Evolutionary conservation across 2,113 vertebrate genomes (phyloP), one percentile per base, ranked within the genome.

Genomic region (Salvelinus sp.): DNA sequence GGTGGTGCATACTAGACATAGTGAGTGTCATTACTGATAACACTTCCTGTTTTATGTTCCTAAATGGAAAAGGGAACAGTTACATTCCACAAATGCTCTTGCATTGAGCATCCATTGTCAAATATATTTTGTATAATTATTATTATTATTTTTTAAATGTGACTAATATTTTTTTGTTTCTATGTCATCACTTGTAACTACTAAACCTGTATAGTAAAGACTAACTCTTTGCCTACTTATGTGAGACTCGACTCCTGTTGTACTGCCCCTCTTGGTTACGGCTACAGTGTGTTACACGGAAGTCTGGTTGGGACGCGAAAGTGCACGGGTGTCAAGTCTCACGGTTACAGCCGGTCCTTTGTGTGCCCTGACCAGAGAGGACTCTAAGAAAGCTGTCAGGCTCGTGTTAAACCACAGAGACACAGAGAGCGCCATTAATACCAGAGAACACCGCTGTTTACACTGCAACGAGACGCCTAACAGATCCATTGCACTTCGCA

Each of bases 351-450:
- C 54, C 9, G 80, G 69, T 4, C 83, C 44, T 83, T 79, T 88
- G 83, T 86, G 60, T 54, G 2, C 4, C 28, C 63, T 44, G 78
- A 81, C 78, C 82, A 83, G 74, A 83, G 66, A 33, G 2, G 67
- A 58, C 18, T 18, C 22, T 66, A 74, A 71, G 62, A 83, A 68
- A 86, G 73, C 76, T 85, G 75, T 70, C 70, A 66, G 70, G 73
- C 77, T 70, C 16, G 66, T 79, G 81, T 79, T 76, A 87, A 82
- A 88, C 62, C 78, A 73, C 77, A 65, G 70, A 44, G 66, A 58
- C 81, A 73, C 66, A 76, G 72, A 76, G 72, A 76, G 76, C 79
- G 48, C 14, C 48, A 50, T 50, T 50, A 14, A 38, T 28, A 44
- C 47, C 30, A 74, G 66, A 38, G 66, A 68, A 33, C 70, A 58